These are phyloP conservation scores for Cheilosia grossa DNA, from an alignment of 2,888 invertebrate genomes.

Conservation along the genomic window DNA sequence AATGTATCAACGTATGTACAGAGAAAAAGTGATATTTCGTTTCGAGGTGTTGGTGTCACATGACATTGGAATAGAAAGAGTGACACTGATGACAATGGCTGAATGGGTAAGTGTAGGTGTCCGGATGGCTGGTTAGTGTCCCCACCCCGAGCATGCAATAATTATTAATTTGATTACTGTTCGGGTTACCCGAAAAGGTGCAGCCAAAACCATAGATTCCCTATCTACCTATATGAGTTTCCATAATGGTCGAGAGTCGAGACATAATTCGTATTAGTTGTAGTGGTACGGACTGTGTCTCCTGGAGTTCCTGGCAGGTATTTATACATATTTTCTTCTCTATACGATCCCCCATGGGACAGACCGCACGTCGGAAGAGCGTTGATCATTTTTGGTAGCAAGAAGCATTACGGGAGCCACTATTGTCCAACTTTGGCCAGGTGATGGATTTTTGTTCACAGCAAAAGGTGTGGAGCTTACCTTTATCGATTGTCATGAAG, in stretches of 20 bases:
- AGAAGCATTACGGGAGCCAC: slow-evolving; percentile 28
- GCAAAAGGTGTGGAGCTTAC: slow-evolving; percentile 82
- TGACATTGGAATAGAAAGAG: slow-evolving; percentile 67
- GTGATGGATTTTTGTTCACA: slow-evolving; percentile 58
- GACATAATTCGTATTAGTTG: background rate
- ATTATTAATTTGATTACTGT: slow-evolving; percentile 72
- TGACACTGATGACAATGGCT: slow-evolving; percentile 34
- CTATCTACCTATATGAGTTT: slow-evolving; percentile 26
- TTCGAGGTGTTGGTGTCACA: slow-evolving; percentile 62
- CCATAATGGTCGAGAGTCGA: slow-evolving; percentile 42
- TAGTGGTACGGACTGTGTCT: slow-evolving; percentile 14
- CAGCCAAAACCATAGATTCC: slow-evolving; percentile 67
- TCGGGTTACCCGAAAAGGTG: slow-evolving; percentile 68
- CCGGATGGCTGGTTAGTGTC: slow-evolving; percentile 65
- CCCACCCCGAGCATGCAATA: slow-evolving; percentile 68
- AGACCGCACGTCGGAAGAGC: slow-evolving; percentile 65
- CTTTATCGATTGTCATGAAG: slow-evolving; percentile 79
- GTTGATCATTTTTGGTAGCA: slow-evolving; percentile 70
- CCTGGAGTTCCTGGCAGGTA: slow-evolving; percentile 43
- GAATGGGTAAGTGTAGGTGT: slow-evolving; percentile 47
- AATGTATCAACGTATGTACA: slow-evolving; percentile 54
- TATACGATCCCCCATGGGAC: slow-evolving; percentile 10
- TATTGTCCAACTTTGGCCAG: slow-evolving; percentile 58
- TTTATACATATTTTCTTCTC: slow-evolving; percentile 16
- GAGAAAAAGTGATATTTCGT: slow-evolving; percentile 37